Evolutionary conservation across 2,797 vertebrate species (phyloP), one percentile per base, ranked within the genome.

Genomic region (Agapornis canus): DNA sequence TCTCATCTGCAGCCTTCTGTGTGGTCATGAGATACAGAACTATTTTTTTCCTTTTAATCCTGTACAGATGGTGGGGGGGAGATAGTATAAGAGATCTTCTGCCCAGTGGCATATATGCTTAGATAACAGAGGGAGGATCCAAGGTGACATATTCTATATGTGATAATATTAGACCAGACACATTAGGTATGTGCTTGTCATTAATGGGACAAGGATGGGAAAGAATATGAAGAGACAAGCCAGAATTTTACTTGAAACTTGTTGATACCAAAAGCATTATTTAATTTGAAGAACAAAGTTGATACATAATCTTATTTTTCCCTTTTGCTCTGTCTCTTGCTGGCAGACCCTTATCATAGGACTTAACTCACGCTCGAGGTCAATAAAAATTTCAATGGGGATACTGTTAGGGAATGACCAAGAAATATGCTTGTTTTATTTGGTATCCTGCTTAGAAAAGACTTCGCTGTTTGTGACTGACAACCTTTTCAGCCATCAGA

Each of bases 401-500:
- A 72, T 82, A 49, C 26, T 93, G 40, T 45, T 85, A 56, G 25
- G 48, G 32, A 84, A 89, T 89, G 90, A 82, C 79, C 26, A 52
- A 77, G 77, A 94, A 90, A 14, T 0, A 0, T 82, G 47, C 56
- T 88, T 90, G 56, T 90, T 94, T 70, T 86, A 68, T 65, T 95
- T 94, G 64, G 71, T 84, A 90, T 77, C 57, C 60, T 77, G 40
- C 51, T 80, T 89, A 77, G 64, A 17, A 80, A 64, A 89, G 56
- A 43, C 40, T 83, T 19, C 25, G 43, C 63, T 66, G 10, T 39
- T 92, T 1, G 0, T 95, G 86, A 92, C 78, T 95, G 92, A 86
- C 94, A 96, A 75, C 15, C 59, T 80, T 90, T 94, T 92, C 81
- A 90, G 17, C 48, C 75, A 61, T 86, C n/a, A 80, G 83, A 90